Evolutionary conservation across 2,113 vertebrate species (phyloP), one percentile per base, ranked within the genome.

Genomic region (Hypocryptadius cinnamomeus): DNA sequence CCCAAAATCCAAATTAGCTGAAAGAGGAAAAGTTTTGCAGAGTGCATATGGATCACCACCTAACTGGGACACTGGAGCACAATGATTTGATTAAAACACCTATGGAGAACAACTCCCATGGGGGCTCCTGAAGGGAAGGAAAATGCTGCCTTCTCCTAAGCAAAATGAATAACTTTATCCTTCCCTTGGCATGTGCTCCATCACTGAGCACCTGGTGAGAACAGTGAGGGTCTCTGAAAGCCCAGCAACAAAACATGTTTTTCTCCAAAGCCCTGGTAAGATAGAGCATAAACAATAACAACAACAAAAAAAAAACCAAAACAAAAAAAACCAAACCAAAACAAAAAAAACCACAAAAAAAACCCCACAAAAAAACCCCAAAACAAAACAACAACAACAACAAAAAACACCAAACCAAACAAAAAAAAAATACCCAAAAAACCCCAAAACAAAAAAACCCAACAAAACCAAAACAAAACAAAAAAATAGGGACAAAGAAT

Each of bases 1-100:
- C 53, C 53, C 35, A 4, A 64, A 42, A 47, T 30, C 48, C 2
- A 0, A 4, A 3, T 17, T n/a, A 2, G 2, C 8, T 25, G 21
- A 33, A 64, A n/a, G 39, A 84, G 48, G 30, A 1, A 1, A 23
- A 13, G 35, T 25, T 77, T 64, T 68, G 51, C 53, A 56, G 33
- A 40, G 40, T 35, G 74, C 37, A 12, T 3, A 8, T 44, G 11
- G 76, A 79, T 74, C 5, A 3, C 24, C 35, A 35, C 3, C 1
- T 25, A 59, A 56, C 30, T 28, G n/a, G 78, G 64, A 61, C 39
- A 44, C 42, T 8, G n/a, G 31, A 84, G 25, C 40, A 72, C 35
- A 11, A 13, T 16, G 37, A 69, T 48, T 86, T 80, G 8, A 54
- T 39, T 42, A 23, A 68, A 93, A 69, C 17, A 83, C 48, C 72